Percentiles rank a stretch among this genome's conserved stretches.
phyloP scores from a whole-genome alignment of 92 coral and sea anemone genomes.

The Paragorgia papillata region DNA sequence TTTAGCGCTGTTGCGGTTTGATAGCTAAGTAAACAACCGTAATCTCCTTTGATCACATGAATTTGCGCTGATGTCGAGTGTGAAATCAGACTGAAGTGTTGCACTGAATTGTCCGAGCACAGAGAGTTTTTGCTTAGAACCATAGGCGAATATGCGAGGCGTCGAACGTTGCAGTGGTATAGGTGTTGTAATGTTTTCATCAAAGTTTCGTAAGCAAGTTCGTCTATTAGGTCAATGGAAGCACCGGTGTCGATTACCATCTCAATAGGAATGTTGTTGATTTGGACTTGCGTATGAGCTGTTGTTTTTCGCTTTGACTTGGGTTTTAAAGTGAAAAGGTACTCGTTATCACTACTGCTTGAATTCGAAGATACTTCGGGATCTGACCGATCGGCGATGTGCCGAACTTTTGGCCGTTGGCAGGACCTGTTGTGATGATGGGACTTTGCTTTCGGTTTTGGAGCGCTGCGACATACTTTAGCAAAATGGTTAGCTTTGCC shows the following conservation, averaged over 20 bases:
- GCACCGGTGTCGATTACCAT: conserved; percentile 64
- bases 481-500: conserved; percentile 21
- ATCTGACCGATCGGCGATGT: background rate
- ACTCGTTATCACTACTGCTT: background rate
- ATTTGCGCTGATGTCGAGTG: background rate
- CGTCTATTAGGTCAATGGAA: conserved; percentile 46
- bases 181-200: conserved; percentile 11
- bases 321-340: background rate
- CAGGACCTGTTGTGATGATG: no score
- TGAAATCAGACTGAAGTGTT: background rate
- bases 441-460: background rate
- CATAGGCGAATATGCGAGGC: conserved; percentile 11
- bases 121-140: conserved; percentile 10
- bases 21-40: conserved; percentile 39
- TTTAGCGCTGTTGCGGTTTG: conserved; percentile 31
- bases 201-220: conserved; percentile 31
- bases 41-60: conserved; percentile 44
- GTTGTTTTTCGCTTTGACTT: background rate
- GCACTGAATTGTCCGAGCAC: conserved; percentile 28
- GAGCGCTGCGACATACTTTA: conserved; percentile 20
- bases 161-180: conserved; percentile 3
- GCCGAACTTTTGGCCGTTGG: no score
- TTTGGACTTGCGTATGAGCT: conserved; percentile 4
- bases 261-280: conserved; percentile 32
- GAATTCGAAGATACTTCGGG: background rate